Evolutionary conservation across 2,888 invertebrate species (phyloP), one percentile per base, ranked within the genome.

Genomic region (Coleophora flavipennella): DNA sequence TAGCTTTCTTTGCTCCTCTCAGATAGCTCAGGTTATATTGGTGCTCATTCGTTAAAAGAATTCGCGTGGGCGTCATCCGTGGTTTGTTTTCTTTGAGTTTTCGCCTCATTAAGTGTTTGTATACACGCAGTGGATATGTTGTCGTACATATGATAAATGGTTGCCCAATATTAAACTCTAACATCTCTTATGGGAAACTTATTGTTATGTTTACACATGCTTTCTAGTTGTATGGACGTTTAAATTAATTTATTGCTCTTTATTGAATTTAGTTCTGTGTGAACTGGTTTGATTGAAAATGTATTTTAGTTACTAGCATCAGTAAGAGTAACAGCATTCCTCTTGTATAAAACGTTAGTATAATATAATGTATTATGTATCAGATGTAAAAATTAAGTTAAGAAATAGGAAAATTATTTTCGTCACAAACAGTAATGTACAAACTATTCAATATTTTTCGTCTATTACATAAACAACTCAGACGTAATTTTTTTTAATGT

Each of bases 41-140:
- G 57, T 49, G 14, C 32, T 39, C 35, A 42, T 50, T 48, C 43
- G 38, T 31, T 40, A 36, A 13, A 48, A 65, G 72, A 67, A 73
- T 73, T 64, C 57, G 59, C 67, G 78, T 79, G 50, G 78, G 79
- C 54, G 74, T 62, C 45, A 39, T 56, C 48, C 54, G 61, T 50
- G 44, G 62, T 62, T 63, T 71, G 70, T 69, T 77, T 72, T 72
- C 72, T 72, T 72, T 69, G 69, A 70, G 53, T 73, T 77, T 77
- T 72, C 68, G 67, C 66, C 64, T 76, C 72, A 78, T 78, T 72
- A 72, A 72, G 70, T 74, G 70, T 76, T 73, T 74, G 71, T 75
- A 67, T 62, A 74, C 71, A 69, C 62, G 67, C 64, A 66, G 66
- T 66, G 66, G 66, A 73, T 66, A 61, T 65, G 63, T 59, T 60